Evolutionary conservation across 2,113 vertebrate species (phyloP).

Genomic region (Tapirus terrestris): DNA sequence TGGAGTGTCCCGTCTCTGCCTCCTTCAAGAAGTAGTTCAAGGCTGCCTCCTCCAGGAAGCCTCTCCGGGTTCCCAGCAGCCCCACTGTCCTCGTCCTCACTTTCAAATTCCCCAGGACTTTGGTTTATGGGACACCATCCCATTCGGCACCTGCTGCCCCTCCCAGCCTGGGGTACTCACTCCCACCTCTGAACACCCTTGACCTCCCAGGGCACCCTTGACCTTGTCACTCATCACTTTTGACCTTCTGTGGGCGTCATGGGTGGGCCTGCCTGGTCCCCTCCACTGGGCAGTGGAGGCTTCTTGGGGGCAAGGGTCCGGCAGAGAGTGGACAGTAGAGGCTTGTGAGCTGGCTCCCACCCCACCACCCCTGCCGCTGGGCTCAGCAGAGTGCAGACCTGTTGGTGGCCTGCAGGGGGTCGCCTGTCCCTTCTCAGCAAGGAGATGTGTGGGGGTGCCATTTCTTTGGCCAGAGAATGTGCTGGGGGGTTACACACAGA

Average conservation of each 20-base stretch:
- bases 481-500: no score
- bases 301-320: background rate
- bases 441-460: background rate
- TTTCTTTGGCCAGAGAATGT: background rate
- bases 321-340: background rate
- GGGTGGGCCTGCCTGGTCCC: background rate
- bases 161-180: background rate
- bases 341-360: no score
- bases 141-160: background rate
- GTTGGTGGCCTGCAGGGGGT: no score
- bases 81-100: background rate
- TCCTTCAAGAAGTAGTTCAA: background rate
- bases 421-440: background rate
- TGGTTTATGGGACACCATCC: background rate
- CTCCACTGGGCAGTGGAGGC: no score
- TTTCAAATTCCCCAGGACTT: background rate
- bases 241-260: background rate
- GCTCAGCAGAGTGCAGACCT: background rate
- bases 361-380: fast-evolving
- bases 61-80: background rate
- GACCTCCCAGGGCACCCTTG: background rate
- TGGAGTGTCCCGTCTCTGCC: background rate
- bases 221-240: background rate
- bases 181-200: background rate
- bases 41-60: background rate